These are phyloP conservation scores for Sebastes vulpes DNA, from an alignment of 2,797 vertebrate species.

Conservation along the genomic window DNA sequence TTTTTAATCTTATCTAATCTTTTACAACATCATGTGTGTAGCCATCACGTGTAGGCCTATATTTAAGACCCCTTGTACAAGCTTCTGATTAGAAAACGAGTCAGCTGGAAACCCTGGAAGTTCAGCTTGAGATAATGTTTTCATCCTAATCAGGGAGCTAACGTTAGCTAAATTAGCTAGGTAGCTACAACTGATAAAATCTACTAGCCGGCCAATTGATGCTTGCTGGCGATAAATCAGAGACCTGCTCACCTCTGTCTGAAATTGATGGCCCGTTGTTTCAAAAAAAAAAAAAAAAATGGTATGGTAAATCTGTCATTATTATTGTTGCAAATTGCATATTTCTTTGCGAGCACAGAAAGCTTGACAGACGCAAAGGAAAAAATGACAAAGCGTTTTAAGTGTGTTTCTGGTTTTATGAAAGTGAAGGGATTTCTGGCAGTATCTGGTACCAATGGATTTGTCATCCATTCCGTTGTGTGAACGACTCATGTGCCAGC, in stretches of 20 bases:
- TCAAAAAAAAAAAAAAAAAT: no score
- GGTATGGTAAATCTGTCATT: neutral
- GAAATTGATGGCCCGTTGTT: neutral
- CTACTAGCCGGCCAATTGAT: neutral
- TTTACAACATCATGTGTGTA: no score
- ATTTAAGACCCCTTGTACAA: neutral
- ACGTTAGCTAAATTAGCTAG: neutral
- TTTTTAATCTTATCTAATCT: neutral
- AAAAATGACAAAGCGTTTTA: neutral
- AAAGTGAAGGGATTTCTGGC: conserved; percentile 19
- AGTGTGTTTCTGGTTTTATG: conserved; percentile 10
- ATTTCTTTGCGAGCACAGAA: neutral
- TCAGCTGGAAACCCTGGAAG: neutral
- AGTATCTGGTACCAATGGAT: conserved; percentile 33
- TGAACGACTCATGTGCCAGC: conserved; percentile 20
- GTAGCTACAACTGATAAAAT: neutral
- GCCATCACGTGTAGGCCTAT: neutral
- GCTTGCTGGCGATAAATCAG: neutral
- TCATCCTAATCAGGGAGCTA: neutral
- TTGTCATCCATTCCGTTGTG: conserved; percentile 55
- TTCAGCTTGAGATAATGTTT: neutral
- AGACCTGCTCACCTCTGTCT: neutral
- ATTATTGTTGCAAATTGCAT: neutral
- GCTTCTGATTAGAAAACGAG: neutral
- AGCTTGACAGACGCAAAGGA: neutral